Evolutionary conservation across 2,113 vertebrate genomes (phyloP), one percentile per base, ranked within the genome.

Genomic region (Chaetodon trifascialis): DNA sequence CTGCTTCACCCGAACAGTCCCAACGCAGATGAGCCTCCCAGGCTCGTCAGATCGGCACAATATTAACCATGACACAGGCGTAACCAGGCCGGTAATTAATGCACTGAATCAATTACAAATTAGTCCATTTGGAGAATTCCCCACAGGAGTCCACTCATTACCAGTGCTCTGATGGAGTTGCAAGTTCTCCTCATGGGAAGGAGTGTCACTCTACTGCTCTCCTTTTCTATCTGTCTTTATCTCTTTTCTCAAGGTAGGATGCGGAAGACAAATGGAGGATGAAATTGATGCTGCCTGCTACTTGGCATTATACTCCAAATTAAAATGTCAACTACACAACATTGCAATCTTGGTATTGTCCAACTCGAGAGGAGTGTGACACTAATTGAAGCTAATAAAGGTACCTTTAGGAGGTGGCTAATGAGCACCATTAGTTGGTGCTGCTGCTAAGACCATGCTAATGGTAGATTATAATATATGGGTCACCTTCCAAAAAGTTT

Each of bases 51-150:
- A 94, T 92, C 76, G 86, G 90, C 85, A 83, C 92, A 93, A 92
- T 95, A 95, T 96, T 95, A 95, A 94, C 93, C 95, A 93, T 94
- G 95, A 95, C 95, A 95, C 93, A 89, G 78, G 93, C 91, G 88
- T 92, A 95, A 94, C 94, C 91, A 89, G 90, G 88, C 90, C 81
- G 59, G 91, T 95, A 96, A 95, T 95, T 95, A 96, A 95, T 95
- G 88, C 91, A 84, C 85, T 92, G 93, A 95, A 95, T 95, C 95
- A 95, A 95, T 95, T 95, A 94, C 91, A 94, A 95, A 95, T 94
- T 90, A 95, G 92, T 94, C 89, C 85, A 93, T 95, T 95, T 94
- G 89, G 88, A 93, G 89, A 92, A 94, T 95, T 95, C 94, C 94
- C 94, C 84, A 83, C 82, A 88, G 95, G 93, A 90, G 90, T 93